phyloP scores from a whole-genome alignment of 2,888 invertebrate genomes.

The Meteorus colon region DNA sequence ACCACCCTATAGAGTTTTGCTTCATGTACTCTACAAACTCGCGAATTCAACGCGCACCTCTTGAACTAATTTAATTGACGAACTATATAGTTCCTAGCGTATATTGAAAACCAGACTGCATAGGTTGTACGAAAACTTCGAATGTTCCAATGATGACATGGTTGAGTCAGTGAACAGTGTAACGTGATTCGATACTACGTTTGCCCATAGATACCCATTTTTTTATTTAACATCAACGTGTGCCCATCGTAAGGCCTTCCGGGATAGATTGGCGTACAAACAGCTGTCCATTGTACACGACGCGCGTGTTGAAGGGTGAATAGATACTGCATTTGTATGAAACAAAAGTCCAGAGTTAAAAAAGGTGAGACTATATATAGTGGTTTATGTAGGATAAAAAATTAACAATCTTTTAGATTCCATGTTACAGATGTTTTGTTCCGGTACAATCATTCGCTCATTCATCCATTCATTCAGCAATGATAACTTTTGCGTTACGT shows the following conservation, averaged over 20 bases:
- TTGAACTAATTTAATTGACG: background rate
- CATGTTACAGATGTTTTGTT: too few species aligned
- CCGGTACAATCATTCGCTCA: background rate
- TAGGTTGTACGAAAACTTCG: background rate
- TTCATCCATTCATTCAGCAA: background rate
- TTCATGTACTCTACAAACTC: background rate
- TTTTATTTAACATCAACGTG: slow-evolving; percentile 13
- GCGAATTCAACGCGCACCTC: background rate
- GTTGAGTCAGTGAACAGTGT: slow-evolving; percentile 22
- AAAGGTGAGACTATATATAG: too few species aligned
- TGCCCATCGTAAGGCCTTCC: background rate
- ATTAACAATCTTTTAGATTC: too few species aligned
- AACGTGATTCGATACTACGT: slow-evolving; percentile 9
- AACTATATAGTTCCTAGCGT: background rate
- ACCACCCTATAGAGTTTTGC: background rate
- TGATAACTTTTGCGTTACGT: background rate
- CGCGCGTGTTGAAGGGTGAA: slow-evolving; percentile 4
- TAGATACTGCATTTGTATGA: background rate
- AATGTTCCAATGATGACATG: background rate
- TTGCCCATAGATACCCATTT: background rate
- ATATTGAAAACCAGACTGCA: background rate
- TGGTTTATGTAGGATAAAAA: too few species aligned
- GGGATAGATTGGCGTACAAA: slow-evolving; percentile 8
- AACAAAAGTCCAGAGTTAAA: too few species aligned
- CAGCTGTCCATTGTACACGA: slow-evolving; percentile 22